Evolutionary conservation across 2,113 vertebrate species (phyloP).

Genomic region (Anolis sagrei): DNA sequence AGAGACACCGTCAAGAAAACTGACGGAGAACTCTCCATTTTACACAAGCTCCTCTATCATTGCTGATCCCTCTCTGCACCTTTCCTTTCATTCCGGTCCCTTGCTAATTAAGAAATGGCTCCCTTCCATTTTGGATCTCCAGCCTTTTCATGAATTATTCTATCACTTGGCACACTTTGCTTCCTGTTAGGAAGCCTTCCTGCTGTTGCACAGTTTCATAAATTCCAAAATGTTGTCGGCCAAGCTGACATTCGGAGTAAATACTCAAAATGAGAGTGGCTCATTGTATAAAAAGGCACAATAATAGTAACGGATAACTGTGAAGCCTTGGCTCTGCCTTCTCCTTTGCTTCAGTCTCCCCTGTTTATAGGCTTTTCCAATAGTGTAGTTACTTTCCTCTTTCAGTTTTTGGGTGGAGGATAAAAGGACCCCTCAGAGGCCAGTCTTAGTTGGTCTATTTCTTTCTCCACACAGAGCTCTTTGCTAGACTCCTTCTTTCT

Average conservation of each 20-base stretch:
- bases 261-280: slow-evolving; percentile 58
- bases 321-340: too few relatives aligned
- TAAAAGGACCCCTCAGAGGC: too few relatives aligned
- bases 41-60: background rate
- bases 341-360: too few relatives aligned
- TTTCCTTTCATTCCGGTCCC: slow-evolving; percentile 7
- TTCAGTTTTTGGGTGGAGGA: too few relatives aligned
- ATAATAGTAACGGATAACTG: slow-evolving; percentile 64
- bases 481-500: too few relatives aligned
- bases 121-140: slow-evolving; percentile 48
- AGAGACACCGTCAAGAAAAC: slow-evolving; percentile 24
- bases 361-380: too few relatives aligned
- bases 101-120: slow-evolving; percentile 50
- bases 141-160: slow-evolving; percentile 55
- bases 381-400: too few relatives aligned
- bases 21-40: slow-evolving; percentile 19
- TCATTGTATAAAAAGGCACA: slow-evolving; percentile 59
- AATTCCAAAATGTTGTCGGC: slow-evolving; percentile 46
- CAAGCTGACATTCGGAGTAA: slow-evolving; percentile 48
- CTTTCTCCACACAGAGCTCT: too few relatives aligned
- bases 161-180: slow-evolving; percentile 29
- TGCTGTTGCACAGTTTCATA: slow-evolving; percentile 54
- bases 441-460: too few relatives aligned
- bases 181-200: slow-evolving; percentile 48
- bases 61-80: slow-evolving; percentile 39